Base-by-base conservation (phyloP, 2,113 vertebrate species). In the Syrrhaptes paradoxus region DNA sequence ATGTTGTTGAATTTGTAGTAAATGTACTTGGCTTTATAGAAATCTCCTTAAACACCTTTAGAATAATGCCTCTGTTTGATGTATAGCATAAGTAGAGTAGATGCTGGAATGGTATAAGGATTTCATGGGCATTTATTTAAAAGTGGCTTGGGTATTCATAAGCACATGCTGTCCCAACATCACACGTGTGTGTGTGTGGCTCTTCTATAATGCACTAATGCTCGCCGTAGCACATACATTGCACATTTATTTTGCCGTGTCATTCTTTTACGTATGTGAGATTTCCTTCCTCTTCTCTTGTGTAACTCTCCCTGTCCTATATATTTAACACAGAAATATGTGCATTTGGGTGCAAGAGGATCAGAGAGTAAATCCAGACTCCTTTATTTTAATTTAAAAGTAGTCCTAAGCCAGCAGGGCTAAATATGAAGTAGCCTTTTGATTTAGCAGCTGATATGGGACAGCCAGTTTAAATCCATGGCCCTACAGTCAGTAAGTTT, bases 251-350 rank as follows among this genome's bases (percentile, higher is more conserved):
- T 96, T 92, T 96, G 88, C 86, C 34, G 73, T 78, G 82, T 94
- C 77, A 88, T 94, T 90, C 92, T 88, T 96, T 87, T 90, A 85
- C 8, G 20, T 90, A 52, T 41, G 52, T 78, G 83, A 90, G 72
- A 75, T 92, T 96, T 96, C 92, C 93, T 96, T 96, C 92, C 93
- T 94, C 59, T 94, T 76, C 63, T 61, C 80, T 92, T 87, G 61
- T 81, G 70, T 86, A 81, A 88, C 79, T 90, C n/a, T 78, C 79
- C 63, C 16, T 71, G 46, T 72, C 2, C 7, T 43, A 25, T 78
- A 46, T 75, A 78, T 66, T 67, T 81, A 77, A 89, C 57, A 26
- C 29, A 78, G 52, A 90, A 84, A 54, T 81, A 17, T 5, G 11
- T 62, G 73, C 9, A 1, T 87, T 87, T 81, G 57, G 10, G 41